Evolutionary conservation across 1,140 invertebrate genomes (phyloP), one percentile per base, ranked within the genome.

Genomic region (Coelopa frigida): DNA sequence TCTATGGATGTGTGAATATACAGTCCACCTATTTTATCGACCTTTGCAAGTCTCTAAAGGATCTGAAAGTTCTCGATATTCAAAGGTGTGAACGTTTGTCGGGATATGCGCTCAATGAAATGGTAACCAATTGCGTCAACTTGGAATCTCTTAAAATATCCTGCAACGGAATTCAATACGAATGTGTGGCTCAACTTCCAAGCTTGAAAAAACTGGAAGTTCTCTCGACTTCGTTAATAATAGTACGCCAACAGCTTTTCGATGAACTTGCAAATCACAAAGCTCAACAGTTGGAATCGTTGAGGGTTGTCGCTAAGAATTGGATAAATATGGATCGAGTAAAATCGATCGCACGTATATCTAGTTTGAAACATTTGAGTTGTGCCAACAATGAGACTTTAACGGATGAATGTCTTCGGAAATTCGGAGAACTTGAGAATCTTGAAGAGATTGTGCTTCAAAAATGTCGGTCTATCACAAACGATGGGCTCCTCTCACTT

Each of bases 231-330:
- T n/a, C n/a, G n/a, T n/a, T n/a, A n/a, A n/a, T n/a, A n/a, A n/a
- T n/a, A n/a, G n/a, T n/a, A 14, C 44, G 44, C 24, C 0, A 0
- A 0, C 27, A 48, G 23, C 41, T 59, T 5, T 14, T n/a, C n/a
- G 54, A 46, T 2, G 29, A 26, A 7, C 33, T 61, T 11, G 41
- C 21, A 0, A 10, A 43, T 10, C 17, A 49, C 14, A 54, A 56
- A 7, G 5, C 48, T 0, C 10, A 29, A 1, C 33, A 55, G 36
- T 29, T 61, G 27, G 46, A 59, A 24, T 10, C 37, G 18, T 38
- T 61, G 5, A 48, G 50, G 12, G 11, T 51, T 42, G 14, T 3
- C 50, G 5, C 0, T 2, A 1, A 8, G 51, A 3, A 42, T 59
- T 14, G n/a, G n/a, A n/a, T n/a, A n/a, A n/a, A 15, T 11, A 18